Base-by-base conservation (phyloP, 2,888 invertebrate species). In the Junonia oenone region DNA sequence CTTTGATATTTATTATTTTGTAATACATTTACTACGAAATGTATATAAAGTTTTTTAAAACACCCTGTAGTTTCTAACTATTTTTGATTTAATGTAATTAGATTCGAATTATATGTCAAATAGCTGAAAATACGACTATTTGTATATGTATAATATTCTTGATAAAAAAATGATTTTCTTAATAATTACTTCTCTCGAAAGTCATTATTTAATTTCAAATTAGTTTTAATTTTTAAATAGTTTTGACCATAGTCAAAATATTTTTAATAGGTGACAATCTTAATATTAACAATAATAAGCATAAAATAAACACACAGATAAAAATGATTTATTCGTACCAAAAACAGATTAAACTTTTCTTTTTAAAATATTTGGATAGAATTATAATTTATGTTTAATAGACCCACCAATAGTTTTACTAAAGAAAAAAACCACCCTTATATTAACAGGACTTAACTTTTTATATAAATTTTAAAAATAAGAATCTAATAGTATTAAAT, bases 401-500 rank as follows among this genome's bases (percentile, higher is more conserved):
- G 43, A 26, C 43, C 43, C 43, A 43, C 43, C 43, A 43, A 43
- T 43, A 43, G 43, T 43, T 43, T 43, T 43, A 43, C 13, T 43
- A 43, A 43, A 26, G 17, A 40, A 37, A 13, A 40, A 40, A 13
- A 43, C 43, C 43, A 43, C 43, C 43, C 43, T 22, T 22, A 43
- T 2, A 13, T 43, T 43, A 26, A 43, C 43, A 43, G 43, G 26
- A 43, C 22, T 13, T 43, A 43, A 43, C 13, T 43, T 13, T 43
- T 43, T 22, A n/a, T 22, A n/a, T 13, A 49, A 49, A 27, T 22
- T 48, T 38, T 40, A 40, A 50, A 50, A 38, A 17, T 27, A 37
- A 50, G 40, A 50, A 40, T 56, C 47, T 17, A 31, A 51, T 50
- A 31, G 40, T 56, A 56, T 56, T 56, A 56, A 56, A 56, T 56